Evolutionary conservation across 2,113 vertebrate species (phyloP).

Genomic region (Myodes glareolus): DNA sequence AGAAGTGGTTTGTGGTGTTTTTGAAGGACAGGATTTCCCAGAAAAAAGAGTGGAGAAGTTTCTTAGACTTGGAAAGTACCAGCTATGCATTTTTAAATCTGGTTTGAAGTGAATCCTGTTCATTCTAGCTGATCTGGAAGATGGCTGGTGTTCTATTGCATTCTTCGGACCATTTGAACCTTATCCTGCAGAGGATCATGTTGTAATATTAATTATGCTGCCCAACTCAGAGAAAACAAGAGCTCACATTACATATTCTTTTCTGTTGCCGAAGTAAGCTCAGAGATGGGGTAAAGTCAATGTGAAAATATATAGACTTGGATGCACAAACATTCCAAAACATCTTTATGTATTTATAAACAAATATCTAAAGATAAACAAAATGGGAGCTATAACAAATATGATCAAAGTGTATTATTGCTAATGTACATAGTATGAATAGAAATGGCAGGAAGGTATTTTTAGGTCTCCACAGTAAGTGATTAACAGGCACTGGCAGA

Average conservation of each 20-base stretch:
- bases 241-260: conserved; percentile 14
- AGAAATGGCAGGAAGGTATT: background rate
- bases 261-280: background rate
- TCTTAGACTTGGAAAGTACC: conserved; percentile 72
- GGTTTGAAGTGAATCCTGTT: conserved; percentile 53
- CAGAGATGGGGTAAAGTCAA: background rate
- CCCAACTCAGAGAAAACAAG: conserved; percentile 59
- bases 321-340: conserved; percentile 21
- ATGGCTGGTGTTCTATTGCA: conserved; percentile 39
- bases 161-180: conserved; percentile 51
- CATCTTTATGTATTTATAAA: conserved; percentile 1
- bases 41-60: conserved; percentile 66
- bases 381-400: background rate
- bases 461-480: background rate
- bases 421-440: background rate
- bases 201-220: conserved; percentile 42
- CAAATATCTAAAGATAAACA: background rate
- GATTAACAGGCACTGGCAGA: background rate
- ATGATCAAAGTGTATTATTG: background rate
- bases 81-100: conserved; percentile 51
- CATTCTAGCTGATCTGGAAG: conserved; percentile 39
- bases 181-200: conserved; percentile 25
- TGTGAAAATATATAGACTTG: background rate
- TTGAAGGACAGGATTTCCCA: conserved; percentile 73
- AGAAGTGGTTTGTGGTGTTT: conserved; percentile 80